A percentile compares a stretch with the other conserved stretches of the same genome.
These are phyloP conservation scores for Ciconia stormi DNA, from an alignment of 2,113 vertebrate genomes.

Conservation along the genomic window DNA sequence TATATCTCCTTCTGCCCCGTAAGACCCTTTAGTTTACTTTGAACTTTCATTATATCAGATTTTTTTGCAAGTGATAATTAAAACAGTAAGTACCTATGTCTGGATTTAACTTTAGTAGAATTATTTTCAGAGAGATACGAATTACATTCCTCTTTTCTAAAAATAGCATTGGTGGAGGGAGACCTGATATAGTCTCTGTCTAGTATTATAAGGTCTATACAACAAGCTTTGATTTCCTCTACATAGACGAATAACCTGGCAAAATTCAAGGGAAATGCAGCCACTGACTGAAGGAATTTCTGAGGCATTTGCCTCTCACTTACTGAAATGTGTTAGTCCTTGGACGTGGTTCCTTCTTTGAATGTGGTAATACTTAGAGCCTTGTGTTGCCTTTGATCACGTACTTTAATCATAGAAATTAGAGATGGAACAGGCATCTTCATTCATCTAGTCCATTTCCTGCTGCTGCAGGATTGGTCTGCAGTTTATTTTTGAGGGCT, in stretches of 20 bases:
- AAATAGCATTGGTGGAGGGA: background rate
- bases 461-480: constrained; percentile 9
- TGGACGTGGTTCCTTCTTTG: constrained; percentile 55
- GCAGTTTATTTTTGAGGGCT: constrained; percentile 40
- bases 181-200: background rate
- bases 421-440: constrained; percentile 68
- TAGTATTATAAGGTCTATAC: background rate
- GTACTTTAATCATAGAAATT: constrained; percentile 71
- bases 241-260: constrained; percentile 2
- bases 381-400: constrained; percentile 66
- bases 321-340: constrained; percentile 68
- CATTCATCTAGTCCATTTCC: constrained; percentile 64
- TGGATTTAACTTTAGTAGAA: constrained; percentile 42
- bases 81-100: constrained; percentile 50
- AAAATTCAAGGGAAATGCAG: constrained; percentile 21
- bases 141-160: background rate
- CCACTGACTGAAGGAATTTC: constrained; percentile 40
- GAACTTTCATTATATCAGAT: constrained; percentile 19
- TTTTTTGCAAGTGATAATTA: constrained; percentile 46
- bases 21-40: constrained; percentile 26
- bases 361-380: constrained; percentile 71
- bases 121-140: constrained; percentile 33
- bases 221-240: constrained; percentile 43
- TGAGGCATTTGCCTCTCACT: constrained; percentile 63
- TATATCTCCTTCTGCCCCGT: background rate